Percentiles rank a stretch among this genome's conserved stretches.
phyloP scores from a whole-genome alignment of 2,797 vertebrate genomes.

The Natrix natrix region DNA sequence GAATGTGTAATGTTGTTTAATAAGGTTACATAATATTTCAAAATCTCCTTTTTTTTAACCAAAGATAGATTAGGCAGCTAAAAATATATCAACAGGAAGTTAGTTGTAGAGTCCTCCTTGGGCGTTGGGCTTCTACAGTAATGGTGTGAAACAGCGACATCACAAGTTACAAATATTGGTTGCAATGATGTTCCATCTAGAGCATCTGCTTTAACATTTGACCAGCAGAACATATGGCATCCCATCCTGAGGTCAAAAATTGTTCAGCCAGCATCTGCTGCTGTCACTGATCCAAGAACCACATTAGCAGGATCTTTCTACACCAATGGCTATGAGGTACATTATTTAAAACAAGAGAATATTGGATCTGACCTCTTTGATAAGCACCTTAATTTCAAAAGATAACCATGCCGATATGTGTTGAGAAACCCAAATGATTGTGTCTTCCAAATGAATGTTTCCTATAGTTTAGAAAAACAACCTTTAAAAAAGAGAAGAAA shows the following conservation, averaged over 20 bases:
- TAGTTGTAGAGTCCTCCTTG: not conserved
- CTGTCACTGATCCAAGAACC: not conserved
- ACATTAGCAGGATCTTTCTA: not conserved
- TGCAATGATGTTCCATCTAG: not conserved
- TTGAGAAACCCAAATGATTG: not conserved
- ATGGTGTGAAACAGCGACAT: not conserved
- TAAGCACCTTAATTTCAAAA: not conserved
- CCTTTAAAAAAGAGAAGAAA: not conserved
- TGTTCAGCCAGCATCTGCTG: not conserved
- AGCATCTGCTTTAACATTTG: constrained; percentile 6
- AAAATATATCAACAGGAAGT: not conserved
- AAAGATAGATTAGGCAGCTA: not conserved
- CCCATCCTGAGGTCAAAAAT: not conserved
- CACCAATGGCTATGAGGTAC: not conserved
- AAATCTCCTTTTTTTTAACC: constrained; percentile 9
- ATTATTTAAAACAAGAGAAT: not conserved
- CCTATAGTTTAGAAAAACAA: not conserved
- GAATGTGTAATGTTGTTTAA: constrained; percentile 38
- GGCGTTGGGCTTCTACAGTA: not conserved
- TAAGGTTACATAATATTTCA: not conserved
- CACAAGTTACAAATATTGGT: not conserved
- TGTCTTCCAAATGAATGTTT: not conserved
- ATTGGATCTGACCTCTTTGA: not conserved
- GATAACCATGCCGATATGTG: not conserved
- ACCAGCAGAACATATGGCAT: not conserved